These are phyloP conservation scores for Acromyrmex heyeri DNA, from an alignment of 1,140 invertebrate species.

Conservation along the genomic window DNA sequence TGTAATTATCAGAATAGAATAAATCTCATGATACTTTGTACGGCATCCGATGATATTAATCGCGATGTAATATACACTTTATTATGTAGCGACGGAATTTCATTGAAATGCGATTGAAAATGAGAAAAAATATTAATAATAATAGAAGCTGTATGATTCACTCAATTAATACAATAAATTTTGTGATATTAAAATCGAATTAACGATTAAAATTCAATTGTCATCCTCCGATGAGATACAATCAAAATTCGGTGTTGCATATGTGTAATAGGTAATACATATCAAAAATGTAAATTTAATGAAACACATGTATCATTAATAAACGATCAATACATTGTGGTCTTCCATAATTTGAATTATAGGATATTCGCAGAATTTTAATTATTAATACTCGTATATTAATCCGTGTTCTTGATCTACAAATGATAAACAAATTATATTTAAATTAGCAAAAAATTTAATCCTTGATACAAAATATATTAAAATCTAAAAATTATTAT, in stretches of 20 bases:
- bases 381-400: neutral
- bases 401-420: neutral
- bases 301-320: neutral
- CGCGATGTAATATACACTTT: neutral
- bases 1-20: neutral
- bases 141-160: neutral
- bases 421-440: neutral
- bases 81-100: neutral
- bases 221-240: neutral
- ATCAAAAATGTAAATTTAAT: neutral
- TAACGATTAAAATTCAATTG: neutral
- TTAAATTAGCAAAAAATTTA: neutral
- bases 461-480: neutral
- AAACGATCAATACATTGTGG: neutral
- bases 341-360: neutral
- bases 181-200: constrained; percentile 11
- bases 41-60: neutral
- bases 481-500: neutral
- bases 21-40: neutral
- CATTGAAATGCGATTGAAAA: neutral
- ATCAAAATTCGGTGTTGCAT: neutral
- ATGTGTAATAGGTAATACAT: neutral
- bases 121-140: neutral
- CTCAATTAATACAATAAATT: constrained; percentile 2
- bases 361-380: neutral